Conservation (phyloP, 2,888 invertebrate species). For the Synergus laeviventris region DNA sequence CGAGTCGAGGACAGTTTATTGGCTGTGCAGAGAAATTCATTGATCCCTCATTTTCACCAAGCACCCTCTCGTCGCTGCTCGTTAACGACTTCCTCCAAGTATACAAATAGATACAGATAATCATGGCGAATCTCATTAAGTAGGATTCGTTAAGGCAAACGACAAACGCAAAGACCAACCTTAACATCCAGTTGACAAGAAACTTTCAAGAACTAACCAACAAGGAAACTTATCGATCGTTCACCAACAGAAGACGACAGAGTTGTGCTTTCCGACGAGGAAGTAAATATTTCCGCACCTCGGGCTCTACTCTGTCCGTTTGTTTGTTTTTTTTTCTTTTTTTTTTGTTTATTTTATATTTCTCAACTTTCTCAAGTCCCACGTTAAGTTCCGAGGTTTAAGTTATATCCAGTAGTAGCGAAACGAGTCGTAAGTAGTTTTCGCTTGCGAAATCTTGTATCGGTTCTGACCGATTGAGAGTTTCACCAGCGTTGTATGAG, state of each 20-base stretch:
- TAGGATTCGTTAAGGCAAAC: constrained; percentile 39
- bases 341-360: not conserved
- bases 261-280: constrained; percentile 21
- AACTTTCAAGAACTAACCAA: constrained; percentile 41
- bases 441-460: not conserved
- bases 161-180: constrained; percentile 29
- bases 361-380: not conserved
- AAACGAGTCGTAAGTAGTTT: not conserved
- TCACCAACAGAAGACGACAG: not conserved
- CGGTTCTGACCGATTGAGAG: not conserved
- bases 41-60: constrained; percentile 1
- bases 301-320: constrained; percentile 15
- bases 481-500: not conserved
- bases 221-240: constrained; percentile 17
- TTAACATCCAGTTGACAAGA: constrained; percentile 43
- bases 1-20: constrained; percentile 38
- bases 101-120: not conserved
- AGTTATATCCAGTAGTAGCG: not conserved
- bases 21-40: not conserved
- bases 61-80: constrained; percentile 3
- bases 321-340: not conserved
- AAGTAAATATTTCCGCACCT: constrained; percentile 47
- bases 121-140: not conserved
- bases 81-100: not conserved
- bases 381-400: not conserved